Conservation (phyloP, 92 coral and sea anemone genomes). For the Palythoa grandis region DNA sequence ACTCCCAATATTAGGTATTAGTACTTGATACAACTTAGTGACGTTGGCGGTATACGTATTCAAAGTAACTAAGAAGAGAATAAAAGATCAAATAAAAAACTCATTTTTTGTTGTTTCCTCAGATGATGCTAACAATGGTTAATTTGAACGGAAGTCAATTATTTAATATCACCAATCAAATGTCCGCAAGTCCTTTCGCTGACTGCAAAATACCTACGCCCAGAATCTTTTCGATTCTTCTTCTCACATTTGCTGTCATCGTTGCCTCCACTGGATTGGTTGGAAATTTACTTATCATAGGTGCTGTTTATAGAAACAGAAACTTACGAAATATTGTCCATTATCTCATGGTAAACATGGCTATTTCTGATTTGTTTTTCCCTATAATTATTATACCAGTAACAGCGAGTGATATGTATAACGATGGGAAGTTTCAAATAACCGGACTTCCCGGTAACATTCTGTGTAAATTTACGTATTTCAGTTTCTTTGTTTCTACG, state of each 20-base stretch:
- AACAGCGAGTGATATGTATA: background rate
- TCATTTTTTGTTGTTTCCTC: background rate
- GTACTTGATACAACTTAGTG: no score
- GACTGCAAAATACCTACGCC: background rate
- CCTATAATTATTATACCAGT: background rate
- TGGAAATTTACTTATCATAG: background rate
- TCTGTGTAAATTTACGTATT: background rate
- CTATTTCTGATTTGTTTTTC: background rate
- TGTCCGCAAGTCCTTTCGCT: background rate
- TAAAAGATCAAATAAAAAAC: no score
- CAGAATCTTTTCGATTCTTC: no score
- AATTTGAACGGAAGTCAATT: background rate
- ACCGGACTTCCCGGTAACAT: background rate
- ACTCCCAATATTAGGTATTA: no score
- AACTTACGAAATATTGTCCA: background rate
- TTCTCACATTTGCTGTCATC: background rate
- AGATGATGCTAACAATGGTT: background rate
- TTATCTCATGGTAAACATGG: background rate
- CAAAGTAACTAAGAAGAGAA: no score
- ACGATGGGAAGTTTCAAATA: background rate
- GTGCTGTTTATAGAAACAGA: background rate
- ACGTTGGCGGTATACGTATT: no score
- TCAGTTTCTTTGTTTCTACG: background rate
- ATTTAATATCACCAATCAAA: background rate
- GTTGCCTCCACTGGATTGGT: background rate